A percentile compares a stretch with the other conserved stretches of the same genome.
Conservation (phyloP, 2,113 vertebrate species). For the Cyanoderma ruficeps region DNA sequence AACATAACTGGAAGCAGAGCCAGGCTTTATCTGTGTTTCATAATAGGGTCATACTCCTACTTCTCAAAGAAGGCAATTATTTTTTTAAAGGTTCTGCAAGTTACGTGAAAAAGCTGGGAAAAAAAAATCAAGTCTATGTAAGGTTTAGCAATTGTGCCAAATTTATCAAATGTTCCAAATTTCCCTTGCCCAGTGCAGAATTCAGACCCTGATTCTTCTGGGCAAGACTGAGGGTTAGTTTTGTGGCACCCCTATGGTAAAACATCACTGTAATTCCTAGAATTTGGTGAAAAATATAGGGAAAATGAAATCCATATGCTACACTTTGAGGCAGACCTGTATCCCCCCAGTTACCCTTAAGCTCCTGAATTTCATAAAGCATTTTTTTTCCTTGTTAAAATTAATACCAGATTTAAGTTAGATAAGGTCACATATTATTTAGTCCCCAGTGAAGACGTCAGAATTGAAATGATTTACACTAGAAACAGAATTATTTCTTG, state of each 20-base stretch:
- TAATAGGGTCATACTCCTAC: not conserved
- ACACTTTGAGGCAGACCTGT: conserved; percentile 44
- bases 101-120: not conserved
- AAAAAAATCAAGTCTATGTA: not conserved
- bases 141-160: not conserved
- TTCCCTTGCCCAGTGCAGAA: not conserved
- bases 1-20: not conserved
- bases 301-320: conserved; percentile 68
- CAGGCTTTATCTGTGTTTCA: not conserved
- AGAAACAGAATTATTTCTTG: not conserved
- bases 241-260: conserved; percentile 16
- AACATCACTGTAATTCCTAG: conserved; percentile 35
- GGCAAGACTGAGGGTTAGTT: not conserved
- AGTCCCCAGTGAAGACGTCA: conserved; percentile 51
- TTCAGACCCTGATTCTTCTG: not conserved
- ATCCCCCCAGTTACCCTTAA: conserved; percentile 57
- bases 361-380: conserved; percentile 70
- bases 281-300: conserved; percentile 55
- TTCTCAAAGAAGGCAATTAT: not conserved
- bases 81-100: not conserved
- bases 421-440: conserved; percentile 61
- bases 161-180: not conserved
- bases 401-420: conserved; percentile 68
- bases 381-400: conserved; percentile 44
- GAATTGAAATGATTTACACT: conserved; percentile 30